Base-by-base conservation (phyloP, 2,888 invertebrate genomes). In the Noctua janthe region DNA sequence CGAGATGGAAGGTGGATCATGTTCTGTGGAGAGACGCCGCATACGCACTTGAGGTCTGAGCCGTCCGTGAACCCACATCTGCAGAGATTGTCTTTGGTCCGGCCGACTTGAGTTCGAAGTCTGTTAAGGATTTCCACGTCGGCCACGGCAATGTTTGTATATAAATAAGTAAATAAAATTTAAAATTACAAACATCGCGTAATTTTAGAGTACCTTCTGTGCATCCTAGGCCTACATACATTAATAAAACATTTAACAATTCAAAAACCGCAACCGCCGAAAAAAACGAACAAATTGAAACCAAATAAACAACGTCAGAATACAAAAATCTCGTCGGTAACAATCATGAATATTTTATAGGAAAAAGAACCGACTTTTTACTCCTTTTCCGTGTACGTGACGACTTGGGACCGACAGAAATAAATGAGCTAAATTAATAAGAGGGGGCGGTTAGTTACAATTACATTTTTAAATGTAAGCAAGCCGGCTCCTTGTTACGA, bases 391-490 rank as follows among this genome's bases (percentile, higher is more conserved):
- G 3, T 89, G 82, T 86, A 93, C 94, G 94, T 94, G 94, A 94
- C 93, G 89, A 93, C 91, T 91, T 90, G 92, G 92, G 94, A 94
- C 90, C 91, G 92, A 91, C 92, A 90, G 91, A 93, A 93, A 96
- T 95, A 94, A 95, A 97, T 95, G 97, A 96, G 95, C 93, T 95
- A 95, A 96, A 97, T 97, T 96, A 97, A 97, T 97, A 96, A 96
- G 93, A 94, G 94, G 95, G 96, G 93, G 94, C 94, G 97, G 97
- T 97, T 97, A 96, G 96, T 96, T 96, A 97, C 97, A 97, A 97
- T 97, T 97, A 97, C 95, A 94, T 94, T 96, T 97, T 97, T 96
- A 96, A 96, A 96, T 96, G 96, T 95, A 96, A 96, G 95, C 96
- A 95, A 96, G 94, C 94, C 92, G 93, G 94, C 88, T 94, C 92